phyloP scores from a whole-genome alignment of 2,797 vertebrate genomes.

The Sebastes steindachneri region DNA sequence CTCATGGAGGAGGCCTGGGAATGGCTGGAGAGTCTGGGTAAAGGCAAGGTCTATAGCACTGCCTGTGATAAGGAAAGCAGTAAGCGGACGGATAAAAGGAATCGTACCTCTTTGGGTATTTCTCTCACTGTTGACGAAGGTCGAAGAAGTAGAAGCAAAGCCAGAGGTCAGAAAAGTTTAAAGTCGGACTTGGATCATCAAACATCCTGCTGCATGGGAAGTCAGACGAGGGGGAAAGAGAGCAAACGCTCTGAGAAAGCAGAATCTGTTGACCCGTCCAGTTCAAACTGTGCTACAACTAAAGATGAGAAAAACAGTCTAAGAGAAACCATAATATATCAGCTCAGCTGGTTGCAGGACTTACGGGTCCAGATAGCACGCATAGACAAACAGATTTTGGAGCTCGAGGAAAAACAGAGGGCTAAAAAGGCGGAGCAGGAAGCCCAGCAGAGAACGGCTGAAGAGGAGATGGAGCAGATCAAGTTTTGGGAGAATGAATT shows the following conservation, averaged over 20 bases:
- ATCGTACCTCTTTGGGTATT: conserved; percentile 46
- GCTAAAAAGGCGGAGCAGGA: conserved; percentile 35
- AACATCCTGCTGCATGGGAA: conserved; percentile 75
- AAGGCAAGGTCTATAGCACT: conserved; percentile 73
- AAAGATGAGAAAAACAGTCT: conserved; percentile 60
- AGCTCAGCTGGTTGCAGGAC: conserved; percentile 71
- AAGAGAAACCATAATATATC: conserved; percentile 63
- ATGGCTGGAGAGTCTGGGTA: conserved; percentile 84
- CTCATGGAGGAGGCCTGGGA: conserved; percentile 85
- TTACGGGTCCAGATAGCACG: conserved; percentile 62
- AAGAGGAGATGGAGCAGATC: conserved; percentile 77
- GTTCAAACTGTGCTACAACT: background rate
- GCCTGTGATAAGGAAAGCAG: conserved; percentile 63
- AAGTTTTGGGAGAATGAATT: conserved; percentile 85
- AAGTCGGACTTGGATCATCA: conserved; percentile 65
- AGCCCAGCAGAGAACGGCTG: conserved; percentile 20
- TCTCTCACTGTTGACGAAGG: conserved; percentile 44
- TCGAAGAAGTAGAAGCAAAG: conserved; percentile 41
- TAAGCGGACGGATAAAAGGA: conserved; percentile 62
- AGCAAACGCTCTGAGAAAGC: conserved; percentile 42
- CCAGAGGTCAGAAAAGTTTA: conserved; percentile 53
- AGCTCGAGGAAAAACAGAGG: conserved; percentile 68
- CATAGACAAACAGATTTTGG: conserved; percentile 65
- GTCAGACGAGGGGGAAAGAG: conserved; percentile 43
- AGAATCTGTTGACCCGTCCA: background rate